Evolutionary conservation across 2,797 vertebrate species (phyloP).

Genomic region (Pangasius krempfi): DNA sequence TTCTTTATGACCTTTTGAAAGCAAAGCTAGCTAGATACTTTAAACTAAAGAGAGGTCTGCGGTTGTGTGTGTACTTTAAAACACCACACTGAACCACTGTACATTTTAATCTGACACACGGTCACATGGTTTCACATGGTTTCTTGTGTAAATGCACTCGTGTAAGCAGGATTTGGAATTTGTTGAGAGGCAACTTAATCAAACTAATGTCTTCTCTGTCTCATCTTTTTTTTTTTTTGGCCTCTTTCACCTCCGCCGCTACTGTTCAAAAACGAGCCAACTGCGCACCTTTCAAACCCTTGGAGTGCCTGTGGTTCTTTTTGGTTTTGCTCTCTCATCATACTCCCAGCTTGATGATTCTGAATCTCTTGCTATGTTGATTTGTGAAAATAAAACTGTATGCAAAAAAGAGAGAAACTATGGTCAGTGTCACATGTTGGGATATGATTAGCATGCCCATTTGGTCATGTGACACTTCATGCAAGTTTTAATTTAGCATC

Average conservation of each 20-base stretch:
- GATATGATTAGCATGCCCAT: background rate
- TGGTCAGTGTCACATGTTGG: background rate
- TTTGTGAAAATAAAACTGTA: background rate
- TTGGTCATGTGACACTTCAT: background rate
- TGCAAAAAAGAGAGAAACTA: background rate
- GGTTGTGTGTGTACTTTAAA: background rate
- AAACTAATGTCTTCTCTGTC: background rate
- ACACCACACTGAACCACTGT: background rate
- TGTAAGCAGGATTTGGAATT: background rate
- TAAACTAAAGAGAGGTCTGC: background rate
- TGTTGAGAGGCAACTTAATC: background rate
- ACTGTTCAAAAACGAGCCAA: background rate
- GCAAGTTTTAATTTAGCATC: conserved; percentile 31
- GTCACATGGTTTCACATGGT: background rate
- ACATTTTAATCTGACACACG: background rate
- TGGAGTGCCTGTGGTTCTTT: background rate
- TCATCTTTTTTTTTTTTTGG: background rate
- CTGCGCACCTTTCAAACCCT: background rate
- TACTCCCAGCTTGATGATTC: background rate
- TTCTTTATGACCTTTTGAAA: background rate
- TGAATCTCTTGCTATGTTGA: background rate
- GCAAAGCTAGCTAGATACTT: background rate
- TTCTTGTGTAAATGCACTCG: background rate
- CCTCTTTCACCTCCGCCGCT: background rate
- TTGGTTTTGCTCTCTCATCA: background rate